A percentile compares a stretch with the other conserved stretches of the same genome.
Evolutionary conservation across 1,140 invertebrate genomes (phyloP).

Genomic region (Danaus melanippus): DNA sequence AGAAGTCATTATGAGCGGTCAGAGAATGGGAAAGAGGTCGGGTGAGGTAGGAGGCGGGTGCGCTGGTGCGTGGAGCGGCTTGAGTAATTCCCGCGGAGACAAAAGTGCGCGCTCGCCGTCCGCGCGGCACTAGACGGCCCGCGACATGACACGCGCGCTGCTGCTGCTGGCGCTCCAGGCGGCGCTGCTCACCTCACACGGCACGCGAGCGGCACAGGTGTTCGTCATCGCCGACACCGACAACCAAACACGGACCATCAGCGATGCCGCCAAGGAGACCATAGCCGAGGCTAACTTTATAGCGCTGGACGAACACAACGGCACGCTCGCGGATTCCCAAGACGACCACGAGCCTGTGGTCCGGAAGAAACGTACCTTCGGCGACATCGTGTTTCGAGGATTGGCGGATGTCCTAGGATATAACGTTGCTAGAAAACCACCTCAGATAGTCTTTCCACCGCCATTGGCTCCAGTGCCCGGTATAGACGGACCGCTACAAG

Average conservation of each 20-base stretch:
- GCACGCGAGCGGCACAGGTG: slow-evolving; percentile 24
- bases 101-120: slow-evolving; percentile 43
- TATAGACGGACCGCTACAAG: slow-evolving; percentile 44
- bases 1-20: slow-evolving; percentile 14
- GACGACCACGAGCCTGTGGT: slow-evolving; percentile 52
- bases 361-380: slow-evolving; percentile 64
- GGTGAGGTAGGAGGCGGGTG: slow-evolving; percentile 22
- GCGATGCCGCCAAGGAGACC: slow-evolving; percentile 23
- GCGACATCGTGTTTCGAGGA: slow-evolving; percentile 66
- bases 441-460: slow-evolving; percentile 52
- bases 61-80: slow-evolving; percentile 35
- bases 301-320: slow-evolving; percentile 21
- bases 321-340: slow-evolving; percentile 25
- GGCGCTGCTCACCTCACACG: slow-evolving; percentile 23
- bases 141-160: slow-evolving; percentile 53
- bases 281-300: slow-evolving; percentile 24
- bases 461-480: slow-evolving; percentile 58
- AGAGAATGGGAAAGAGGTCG: slow-evolving; percentile 13
- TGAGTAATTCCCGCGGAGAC: slow-evolving; percentile 44
- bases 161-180: slow-evolving; percentile 29
- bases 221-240: slow-evolving; percentile 32
- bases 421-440: slow-evolving; percentile 57
- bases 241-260: slow-evolving; percentile 21
- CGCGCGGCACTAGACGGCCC: slow-evolving; percentile 51
- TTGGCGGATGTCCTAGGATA: slow-evolving; percentile 66